Percentiles rank a stretch among this genome's conserved stretches.
Evolutionary conservation across 2,113 vertebrate genomes (phyloP).

Genomic region (Hydrolagus affinis): DNA sequence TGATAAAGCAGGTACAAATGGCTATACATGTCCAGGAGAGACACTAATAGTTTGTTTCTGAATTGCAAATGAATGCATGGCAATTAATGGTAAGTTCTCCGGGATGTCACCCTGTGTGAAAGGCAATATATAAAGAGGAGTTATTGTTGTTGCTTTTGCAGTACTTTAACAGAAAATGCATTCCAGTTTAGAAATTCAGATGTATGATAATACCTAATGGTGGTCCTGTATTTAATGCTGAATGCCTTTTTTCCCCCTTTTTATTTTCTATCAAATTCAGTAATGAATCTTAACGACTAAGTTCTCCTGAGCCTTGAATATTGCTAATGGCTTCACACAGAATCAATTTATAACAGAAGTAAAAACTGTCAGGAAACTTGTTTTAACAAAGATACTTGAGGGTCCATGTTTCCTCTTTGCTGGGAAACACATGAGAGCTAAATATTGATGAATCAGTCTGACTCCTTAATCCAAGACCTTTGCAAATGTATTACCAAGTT

Average conservation of each 20-base stretch:
- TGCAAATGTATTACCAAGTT: too few species aligned
- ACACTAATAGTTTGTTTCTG: constrained; percentile 10
- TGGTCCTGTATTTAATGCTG: neutral
- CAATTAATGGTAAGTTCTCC: neutral
- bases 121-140: neutral
- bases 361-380: neutral
- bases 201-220: neutral
- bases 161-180: neutral
- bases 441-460: neutral
- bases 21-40: constrained; percentile 12
- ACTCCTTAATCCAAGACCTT: neutral
- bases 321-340: constrained; percentile 10
- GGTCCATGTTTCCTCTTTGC: neutral
- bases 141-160: neutral
- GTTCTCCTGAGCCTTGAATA: neutral
- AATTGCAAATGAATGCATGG: neutral
- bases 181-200: constrained; percentile 9
- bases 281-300: constrained; percentile 23
- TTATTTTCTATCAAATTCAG: neutral
- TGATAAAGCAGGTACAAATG: constrained; percentile 3
- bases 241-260: neutral
- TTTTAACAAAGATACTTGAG: neutral
- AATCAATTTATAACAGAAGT: constrained; percentile 6
- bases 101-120: neutral
- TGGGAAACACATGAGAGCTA: neutral